Evolutionary conservation across 2,113 vertebrate genomes (phyloP), one percentile per base, ranked within the genome.

Genomic region (Diadophis punctatus): DNA sequence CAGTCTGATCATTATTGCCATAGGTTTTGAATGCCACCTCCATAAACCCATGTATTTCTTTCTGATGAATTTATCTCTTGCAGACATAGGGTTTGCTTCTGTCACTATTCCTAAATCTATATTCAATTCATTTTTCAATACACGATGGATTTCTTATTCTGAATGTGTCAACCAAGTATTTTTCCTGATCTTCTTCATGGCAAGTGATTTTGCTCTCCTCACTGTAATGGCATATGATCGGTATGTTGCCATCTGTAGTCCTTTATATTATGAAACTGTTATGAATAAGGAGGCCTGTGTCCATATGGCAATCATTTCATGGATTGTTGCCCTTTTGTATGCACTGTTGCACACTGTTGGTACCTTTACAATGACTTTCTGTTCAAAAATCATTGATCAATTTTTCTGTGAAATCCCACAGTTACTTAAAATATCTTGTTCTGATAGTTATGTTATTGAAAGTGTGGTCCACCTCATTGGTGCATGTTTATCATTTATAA

Each of bases 341-440:
- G 88, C 56, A 16, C 1, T 48, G 4, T 60, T 60, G 27, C 55
- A 89, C 88, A 60, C 58, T 30, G 25, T 46, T 16, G 85, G 53
- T 2, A 87, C 85, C 1, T 91, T 91, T 87, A 22, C 30, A 4
- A 68, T 68, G 60, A 68, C 27, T 3, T 87, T 91, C 63, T 92
- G 91, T 46, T 92, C 91, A 20, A 89, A 92, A 56, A 4, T 8
- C 0, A 30, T 92, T 52, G 7, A 80, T 46, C 91, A 92, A 30
- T 92, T 92, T 43, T 92, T 92, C 56, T 92, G 91, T 89, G 91
- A 92, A 84, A 22, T 92, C 10, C 91, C 87, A 48, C 16, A 46
- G 10, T 56, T 92, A 55, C 1, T 92, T 25, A 92, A 55, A 27
- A 25, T 92, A 20, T 74, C 91, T 27, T 92, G 91, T 10, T 80